Evolutionary conservation across 2,113 vertebrate species (phyloP).

Genomic region (Mesembrinibis cayennensis): DNA sequence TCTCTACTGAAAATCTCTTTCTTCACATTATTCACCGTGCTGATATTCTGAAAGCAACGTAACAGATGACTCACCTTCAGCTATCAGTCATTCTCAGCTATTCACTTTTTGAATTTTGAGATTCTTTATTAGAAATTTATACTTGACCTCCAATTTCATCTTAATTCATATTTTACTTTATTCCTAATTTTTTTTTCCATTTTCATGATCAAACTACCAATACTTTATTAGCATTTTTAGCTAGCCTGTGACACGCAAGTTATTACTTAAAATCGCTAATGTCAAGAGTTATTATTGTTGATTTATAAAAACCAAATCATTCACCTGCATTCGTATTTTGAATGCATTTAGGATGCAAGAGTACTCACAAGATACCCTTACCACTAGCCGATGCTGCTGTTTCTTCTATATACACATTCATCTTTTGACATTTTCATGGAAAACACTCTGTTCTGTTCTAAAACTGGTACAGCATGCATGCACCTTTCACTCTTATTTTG

Average conservation of each 20-base stretch:
- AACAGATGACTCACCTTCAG: slow-evolving; percentile 6
- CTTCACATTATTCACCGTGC: background rate
- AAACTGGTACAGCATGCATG: background rate
- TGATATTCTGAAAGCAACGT: background rate
- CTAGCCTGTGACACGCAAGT: background rate
- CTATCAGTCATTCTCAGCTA: background rate
- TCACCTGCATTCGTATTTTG: background rate
- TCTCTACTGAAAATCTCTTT: background rate
- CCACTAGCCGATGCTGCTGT: background rate
- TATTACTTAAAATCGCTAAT: background rate
- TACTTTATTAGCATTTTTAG: background rate
- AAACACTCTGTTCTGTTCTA: background rate
- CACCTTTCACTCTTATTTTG: background rate
- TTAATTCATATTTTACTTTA: background rate
- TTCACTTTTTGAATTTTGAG: background rate
- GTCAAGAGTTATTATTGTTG: background rate
- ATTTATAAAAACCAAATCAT: background rate
- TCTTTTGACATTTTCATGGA: background rate
- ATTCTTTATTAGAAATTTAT: background rate
- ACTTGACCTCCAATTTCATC: background rate
- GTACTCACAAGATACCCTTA: background rate
- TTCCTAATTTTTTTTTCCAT: background rate
- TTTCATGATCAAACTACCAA: background rate
- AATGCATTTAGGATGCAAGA: background rate
- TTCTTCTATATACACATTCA: background rate